Conservation (phyloP, 2,113 vertebrate genomes). For the Microcebus murinus region DNA sequence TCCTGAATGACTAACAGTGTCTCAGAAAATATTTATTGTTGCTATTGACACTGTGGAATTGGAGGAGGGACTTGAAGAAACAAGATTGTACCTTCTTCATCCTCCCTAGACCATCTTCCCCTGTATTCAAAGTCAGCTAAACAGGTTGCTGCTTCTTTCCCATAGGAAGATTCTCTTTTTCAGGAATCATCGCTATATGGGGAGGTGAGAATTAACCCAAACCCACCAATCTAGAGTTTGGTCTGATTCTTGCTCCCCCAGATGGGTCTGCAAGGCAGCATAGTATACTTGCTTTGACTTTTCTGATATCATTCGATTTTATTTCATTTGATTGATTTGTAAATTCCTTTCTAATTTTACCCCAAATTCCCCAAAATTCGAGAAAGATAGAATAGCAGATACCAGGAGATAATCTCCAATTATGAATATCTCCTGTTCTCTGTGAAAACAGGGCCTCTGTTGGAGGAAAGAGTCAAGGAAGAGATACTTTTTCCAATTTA, state of each 20-base stretch:
- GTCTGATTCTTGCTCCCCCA: neutral
- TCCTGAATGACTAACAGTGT: neutral
- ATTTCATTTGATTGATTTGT: neutral
- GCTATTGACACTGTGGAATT: neutral
- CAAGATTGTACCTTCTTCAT: neutral
- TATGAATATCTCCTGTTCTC: too few relatives aligned
- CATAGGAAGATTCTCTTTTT: neutral
- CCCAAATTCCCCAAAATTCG: neutral
- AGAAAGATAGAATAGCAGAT: neutral
- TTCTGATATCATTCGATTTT: neutral
- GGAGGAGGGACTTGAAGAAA: neutral
- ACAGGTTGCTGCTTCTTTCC: neutral
- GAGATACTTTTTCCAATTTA: neutral
- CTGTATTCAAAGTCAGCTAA: neutral
- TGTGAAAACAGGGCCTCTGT: neutral
- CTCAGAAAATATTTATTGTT: neutral
- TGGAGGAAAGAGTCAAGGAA: neutral
- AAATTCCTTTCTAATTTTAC: conserved; percentile 14
- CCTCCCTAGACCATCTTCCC: neutral
- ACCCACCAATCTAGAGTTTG: neutral
- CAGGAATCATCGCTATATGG: neutral
- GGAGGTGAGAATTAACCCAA: neutral
- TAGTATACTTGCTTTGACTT: neutral
- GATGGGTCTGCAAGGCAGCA: neutral
- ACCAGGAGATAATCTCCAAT: neutral